Evolutionary conservation across 2,113 vertebrate genomes (phyloP), one percentile per base, ranked within the genome.

Genomic region (Opisthocomus hoazin): DNA sequence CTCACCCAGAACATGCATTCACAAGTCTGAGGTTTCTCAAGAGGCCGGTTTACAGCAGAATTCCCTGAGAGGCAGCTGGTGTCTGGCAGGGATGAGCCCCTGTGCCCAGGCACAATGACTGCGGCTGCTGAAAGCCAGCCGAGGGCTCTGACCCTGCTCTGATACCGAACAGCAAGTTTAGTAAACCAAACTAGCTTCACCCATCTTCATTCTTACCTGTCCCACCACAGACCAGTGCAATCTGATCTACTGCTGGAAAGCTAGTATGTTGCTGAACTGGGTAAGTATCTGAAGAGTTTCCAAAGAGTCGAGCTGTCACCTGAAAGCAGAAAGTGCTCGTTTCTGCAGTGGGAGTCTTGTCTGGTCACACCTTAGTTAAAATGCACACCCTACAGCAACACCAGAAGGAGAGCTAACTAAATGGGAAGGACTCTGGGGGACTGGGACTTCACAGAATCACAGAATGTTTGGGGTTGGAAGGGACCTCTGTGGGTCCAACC

Each of bases 171-270:
- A 45, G 13, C 45, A 41, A 34, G 7, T 24, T 17, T 22, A 80
- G 46, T 9, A 74, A 90, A n/a, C 3, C 39, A 43, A 66, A n/a
- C 5, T 15, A 30, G 37, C 57, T 71, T 36, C 0, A 0, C 3
- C 12, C n/a, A 11, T 29, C 82, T 26, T 74, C 48, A 26, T 64
- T 64, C 70, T 18, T 50, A 71, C 83, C 89, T 79, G 75, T 46
- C 53, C 18, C 79, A 75, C 22, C 79, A 82, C 46, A 82, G 50
- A 56, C 9, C 65, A 75, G 74, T 0, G 70, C 22, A 36, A 11
- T 8, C 61, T 46, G 39, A n/a, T 3, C 43, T n/a, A 32, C 0
- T n/a, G 29, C 51, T 66, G 69, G 65, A 61, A 71, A 73, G 65
- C 32, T 13, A 26, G 16, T 30, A 22, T 22, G 27, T 1, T 69